These are phyloP conservation scores for Entomobrya multifasciata DNA, from an alignment of 2,888 invertebrate genomes.

Conservation along the genomic window DNA sequence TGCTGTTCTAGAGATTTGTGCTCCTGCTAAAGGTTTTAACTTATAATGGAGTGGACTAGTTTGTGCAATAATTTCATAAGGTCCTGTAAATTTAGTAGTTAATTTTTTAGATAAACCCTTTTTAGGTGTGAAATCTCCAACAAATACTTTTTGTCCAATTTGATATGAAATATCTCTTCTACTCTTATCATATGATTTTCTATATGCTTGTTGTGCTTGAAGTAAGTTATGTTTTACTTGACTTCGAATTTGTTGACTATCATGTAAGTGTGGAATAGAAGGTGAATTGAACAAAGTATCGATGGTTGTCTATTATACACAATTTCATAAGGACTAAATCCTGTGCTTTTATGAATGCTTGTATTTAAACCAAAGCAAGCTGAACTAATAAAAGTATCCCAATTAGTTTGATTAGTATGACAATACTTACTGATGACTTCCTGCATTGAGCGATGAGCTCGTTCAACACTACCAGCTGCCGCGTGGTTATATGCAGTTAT, in stretches of 20 bases:
- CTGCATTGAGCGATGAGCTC: background rate
- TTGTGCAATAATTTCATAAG: background rate
- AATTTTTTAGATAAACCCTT: background rate
- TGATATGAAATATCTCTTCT: background rate
- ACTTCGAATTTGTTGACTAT: background rate
- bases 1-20: background rate
- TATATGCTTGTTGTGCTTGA: background rate
- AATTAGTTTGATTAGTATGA: background rate
- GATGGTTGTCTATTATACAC: background rate
- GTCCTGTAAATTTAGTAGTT: background rate
- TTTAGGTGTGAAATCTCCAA: background rate
- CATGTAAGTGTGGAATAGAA: background rate
- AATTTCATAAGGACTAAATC: background rate
- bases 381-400: background rate
- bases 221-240: background rate
- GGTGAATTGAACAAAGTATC: background rate
- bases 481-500: background rate
- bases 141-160: background rate
- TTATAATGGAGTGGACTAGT: background rate
- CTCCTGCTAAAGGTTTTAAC: background rate
- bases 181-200: background rate
- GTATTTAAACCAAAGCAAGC: background rate
- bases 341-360: background rate
- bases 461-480: background rate
- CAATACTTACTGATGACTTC: background rate